Base-by-base conservation (phyloP, 53 echinoderm and acorn worm species). In the Paelopatides confundens region DNA sequence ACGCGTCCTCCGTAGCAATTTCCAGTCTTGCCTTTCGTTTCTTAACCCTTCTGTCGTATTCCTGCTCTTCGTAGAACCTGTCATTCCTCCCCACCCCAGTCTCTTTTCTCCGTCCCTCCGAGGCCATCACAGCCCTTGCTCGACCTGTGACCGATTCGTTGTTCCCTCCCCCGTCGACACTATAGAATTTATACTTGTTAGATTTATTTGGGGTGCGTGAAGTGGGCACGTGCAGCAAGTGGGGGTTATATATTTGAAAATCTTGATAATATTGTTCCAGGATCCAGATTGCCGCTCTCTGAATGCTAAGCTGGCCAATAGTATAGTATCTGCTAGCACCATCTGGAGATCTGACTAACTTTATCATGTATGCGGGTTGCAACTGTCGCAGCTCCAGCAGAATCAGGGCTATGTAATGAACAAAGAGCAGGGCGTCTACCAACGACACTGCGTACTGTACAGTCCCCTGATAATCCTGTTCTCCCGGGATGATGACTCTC, bases 11-110 rank as follows among this genome's bases (percentile, higher is more conserved):
- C 0, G 98, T 91, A 0, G 97, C 97, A 2, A 95, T 89, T 40
- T 90, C 92, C 28, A 95, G 86, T 35, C 98, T 81, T 7, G 98
- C 94, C 64, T 87, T 88, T 27, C 98, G 92, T 53, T 98, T 98
- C 90, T 94, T 95, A 21, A 98, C 94, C 50, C 98, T 90, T 2
- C 98, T 90, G 18, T 94, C 95, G 28, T 95, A 98, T 62, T 98
- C 98, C 90, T 98, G 95, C 87, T 98, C 95, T 67, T 98, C 98
- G 65, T 98, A 98, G 82, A 98, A 98, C 39, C 98, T 86, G 71
- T 98, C 98, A 50, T 98, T 98, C 39, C 95, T 90, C 64, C 94
- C 94, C 35, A 90, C 94, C 14, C 79, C 79, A 12, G 79, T 47
- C 68, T 98, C 98, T 58, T 96, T 87, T 62, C 96, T 81, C 51